Base-by-base conservation (phyloP, 2,113 vertebrate genomes). In the Mixornis gularis region DNA sequence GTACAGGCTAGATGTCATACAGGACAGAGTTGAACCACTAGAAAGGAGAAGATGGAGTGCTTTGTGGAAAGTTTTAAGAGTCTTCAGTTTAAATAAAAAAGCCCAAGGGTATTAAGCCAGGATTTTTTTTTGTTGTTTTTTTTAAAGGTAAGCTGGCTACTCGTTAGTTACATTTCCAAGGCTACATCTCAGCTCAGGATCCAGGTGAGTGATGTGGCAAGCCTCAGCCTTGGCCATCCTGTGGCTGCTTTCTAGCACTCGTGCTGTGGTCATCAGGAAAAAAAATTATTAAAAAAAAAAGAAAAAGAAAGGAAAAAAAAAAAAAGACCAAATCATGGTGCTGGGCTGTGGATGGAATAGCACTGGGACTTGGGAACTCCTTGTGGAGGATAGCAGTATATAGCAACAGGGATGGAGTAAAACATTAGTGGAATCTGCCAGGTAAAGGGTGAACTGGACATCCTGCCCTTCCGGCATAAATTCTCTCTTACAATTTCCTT, bases 321-420 rank as follows among this genome's bases (percentile, higher is more conserved):
- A 56, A 22, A n/a, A 34, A n/a, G 7, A 78, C 10, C 0, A 1
- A 88, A 32, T 36, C 0, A 0, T 27, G 26, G n/a, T 41, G 38
- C 9, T 62, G 59, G n/a, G 30, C 30, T 74, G 62, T 5, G 25
- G 52, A 51, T 74, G 44, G 13, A 80, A 22, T 29, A 80, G 58
- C n/a, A 46, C 24, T 12, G 69, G 65, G 21, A 64, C 13, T 30
- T 68, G 41, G 49, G 41, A 90, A 71, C 10, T 85, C 20, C 53
- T 40, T 14, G 30, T 38, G 58, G 18, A 87, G 12, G 29, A 65
- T 0, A 41, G 34, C 38, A 69, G 15, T 21, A 29, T 12, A 51
- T 2, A 58, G 30, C 32, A 71, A 79, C 11, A 29, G 29, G 17
- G 49, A 68, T 29, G 20, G 12, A 70, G 26, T n/a, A 73, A 60